Base-by-base conservation (phyloP, 2,113 vertebrate species). In the Numida meleagris region DNA sequence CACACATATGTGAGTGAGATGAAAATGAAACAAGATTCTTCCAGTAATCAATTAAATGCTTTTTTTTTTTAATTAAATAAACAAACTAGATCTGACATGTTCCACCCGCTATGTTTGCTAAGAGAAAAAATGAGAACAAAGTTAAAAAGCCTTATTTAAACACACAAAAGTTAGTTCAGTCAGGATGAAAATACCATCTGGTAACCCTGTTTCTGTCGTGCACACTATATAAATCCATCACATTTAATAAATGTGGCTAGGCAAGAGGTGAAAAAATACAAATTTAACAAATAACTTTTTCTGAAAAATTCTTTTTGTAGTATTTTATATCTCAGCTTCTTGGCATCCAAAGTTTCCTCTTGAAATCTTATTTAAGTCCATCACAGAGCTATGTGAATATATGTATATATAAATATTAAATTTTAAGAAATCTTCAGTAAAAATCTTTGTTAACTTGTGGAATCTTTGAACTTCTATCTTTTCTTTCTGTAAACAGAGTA, bases 61-160 rank as follows among this genome's bases (percentile, higher is more conserved):
- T 83, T 51, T n/a, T 25, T 3, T 5, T 87, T n/a, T 23, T 15
- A n/a, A n/a, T n/a, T n/a, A n/a, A n/a, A n/a, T 16, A 31, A 59
- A 14, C 1, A 40, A 25, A 46, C 34, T 4, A 58, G 7, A 48
- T 8, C 2, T 66, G 13, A 43, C 1, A 66, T 68, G 33, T 57
- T 62, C 61, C 7, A 70, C 7, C 51, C 79, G 2, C 2, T 43
- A 46, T 15, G 14, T 58, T 61, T 86, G 29, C 8, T 25, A 31
- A 14, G 15, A 50, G 12, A 75, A 83, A 83, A 15, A 77, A 65
- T 4, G 0, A 77, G 2, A 20, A 15, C 33, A 81, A n/a, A 10
- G 0, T 40, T n/a, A 3, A 19, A 53, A 3, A 46, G 0, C 0
- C 16, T 42, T 55, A 65, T 43, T 66, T 62, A 62, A 77, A 67